These are phyloP conservation scores for Andrena flavipes DNA, from an alignment of 2,888 invertebrate genomes.

Conservation along the genomic window DNA sequence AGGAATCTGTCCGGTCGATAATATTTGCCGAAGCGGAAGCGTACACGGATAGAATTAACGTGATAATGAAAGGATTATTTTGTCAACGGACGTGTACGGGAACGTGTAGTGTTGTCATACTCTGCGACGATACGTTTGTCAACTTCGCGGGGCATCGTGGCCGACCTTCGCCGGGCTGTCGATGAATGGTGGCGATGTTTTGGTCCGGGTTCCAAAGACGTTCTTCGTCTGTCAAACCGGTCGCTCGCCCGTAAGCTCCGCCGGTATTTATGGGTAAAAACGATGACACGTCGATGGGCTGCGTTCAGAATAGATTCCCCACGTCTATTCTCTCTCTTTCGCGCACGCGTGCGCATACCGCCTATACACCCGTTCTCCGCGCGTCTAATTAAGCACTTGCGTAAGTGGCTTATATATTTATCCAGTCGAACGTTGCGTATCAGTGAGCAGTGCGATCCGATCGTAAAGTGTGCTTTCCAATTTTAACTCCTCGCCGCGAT, in stretches of 20 bases:
- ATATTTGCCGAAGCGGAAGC: not conserved
- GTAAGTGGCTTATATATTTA: conserved; percentile 56
- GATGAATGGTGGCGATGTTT: conserved; percentile 76
- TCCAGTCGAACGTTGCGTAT: conserved; percentile 41
- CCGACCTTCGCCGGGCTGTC: conserved; percentile 67
- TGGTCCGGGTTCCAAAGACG: conserved; percentile 72
- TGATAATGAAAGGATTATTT: conserved; percentile 42
- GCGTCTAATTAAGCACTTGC: conserved; percentile 61
- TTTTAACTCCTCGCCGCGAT: conserved; percentile 25
- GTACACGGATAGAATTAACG: not conserved
- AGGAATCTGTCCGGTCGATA: not conserved
- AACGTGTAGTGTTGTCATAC: conserved; percentile 42
- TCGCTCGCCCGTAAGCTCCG: conserved; percentile 47
- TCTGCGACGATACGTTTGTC: conserved; percentile 52
- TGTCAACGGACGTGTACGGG: conserved; percentile 35
- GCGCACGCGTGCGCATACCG: not conserved
- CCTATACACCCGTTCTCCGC: conserved; percentile 26
- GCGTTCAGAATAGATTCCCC: conserved; percentile 53
- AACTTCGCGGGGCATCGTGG: conserved; percentile 47
- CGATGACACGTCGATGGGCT: conserved; percentile 58
- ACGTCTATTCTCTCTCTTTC: conserved; percentile 28
- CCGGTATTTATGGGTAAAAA: conserved; percentile 62
- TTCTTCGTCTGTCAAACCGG: conserved; percentile 61
- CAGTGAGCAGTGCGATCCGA: conserved; percentile 16
- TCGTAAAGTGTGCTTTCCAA: conserved; percentile 32